phyloP scores from a whole-genome alignment of 1,140 invertebrate genomes.

The Amyelois transitella region DNA sequence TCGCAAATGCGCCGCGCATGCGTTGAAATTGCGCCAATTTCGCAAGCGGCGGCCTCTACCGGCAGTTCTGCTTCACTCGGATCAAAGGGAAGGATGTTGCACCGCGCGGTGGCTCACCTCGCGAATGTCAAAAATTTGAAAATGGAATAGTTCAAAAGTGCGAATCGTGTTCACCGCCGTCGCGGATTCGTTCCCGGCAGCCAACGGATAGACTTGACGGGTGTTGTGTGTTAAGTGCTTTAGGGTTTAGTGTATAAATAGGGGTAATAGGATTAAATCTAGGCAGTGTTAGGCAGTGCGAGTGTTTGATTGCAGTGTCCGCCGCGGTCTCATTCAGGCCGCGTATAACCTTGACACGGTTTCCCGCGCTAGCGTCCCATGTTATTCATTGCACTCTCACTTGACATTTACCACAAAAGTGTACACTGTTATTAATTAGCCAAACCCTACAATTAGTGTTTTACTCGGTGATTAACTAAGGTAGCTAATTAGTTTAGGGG shows the following conservation, averaged over 20 bases:
- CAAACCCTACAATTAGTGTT: conserved; percentile 1
- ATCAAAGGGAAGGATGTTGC: conserved; percentile 53
- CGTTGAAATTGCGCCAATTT: conserved; percentile 71
- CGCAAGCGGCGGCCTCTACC: conserved; percentile 60
- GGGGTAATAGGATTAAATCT: conserved; percentile 8
- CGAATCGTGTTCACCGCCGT: conserved; percentile 18
- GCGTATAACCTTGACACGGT: conserved; percentile 66
- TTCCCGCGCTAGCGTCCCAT: conserved; percentile 66
- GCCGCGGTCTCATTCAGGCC: conserved; percentile 48
- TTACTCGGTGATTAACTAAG: conserved; percentile 2
- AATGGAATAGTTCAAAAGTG: conserved; percentile 55
- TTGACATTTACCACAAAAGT: conserved; percentile 53
- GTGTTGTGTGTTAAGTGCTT: conserved; percentile 32
- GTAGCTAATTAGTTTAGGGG: neutral
- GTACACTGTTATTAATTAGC: conserved; percentile 32
- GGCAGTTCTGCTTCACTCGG: conserved; percentile 49
- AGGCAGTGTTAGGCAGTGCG: conserved; percentile 22
- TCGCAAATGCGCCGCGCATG: conserved; percentile 56
- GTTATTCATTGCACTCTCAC: conserved; percentile 63
- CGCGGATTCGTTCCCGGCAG: conserved; percentile 12
- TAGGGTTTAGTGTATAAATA: conserved; percentile 19
- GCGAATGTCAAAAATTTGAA: conserved; percentile 56
- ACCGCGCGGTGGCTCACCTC: conserved; percentile 35
- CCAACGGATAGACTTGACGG: conserved; percentile 15
- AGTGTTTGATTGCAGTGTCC: conserved; percentile 49